Base-by-base conservation (phyloP, 2,797 vertebrate species). In the Kryptolebias ocellatus region DNA sequence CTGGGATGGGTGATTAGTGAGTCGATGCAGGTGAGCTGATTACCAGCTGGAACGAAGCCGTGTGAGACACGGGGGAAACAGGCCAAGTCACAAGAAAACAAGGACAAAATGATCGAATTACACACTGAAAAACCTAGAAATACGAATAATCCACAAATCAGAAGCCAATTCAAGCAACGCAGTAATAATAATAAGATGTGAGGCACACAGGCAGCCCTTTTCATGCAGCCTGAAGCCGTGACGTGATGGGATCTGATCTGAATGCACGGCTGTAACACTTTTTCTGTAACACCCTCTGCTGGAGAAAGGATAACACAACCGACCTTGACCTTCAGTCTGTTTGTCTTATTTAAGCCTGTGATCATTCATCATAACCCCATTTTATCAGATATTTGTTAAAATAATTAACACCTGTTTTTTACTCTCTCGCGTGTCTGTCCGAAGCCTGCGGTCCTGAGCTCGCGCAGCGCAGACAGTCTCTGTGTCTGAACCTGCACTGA, bases 271-370 rank as follows among this genome's bases (percentile, higher is more conserved):
- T 56, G 47, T 17, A 45, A 55, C 11, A 28, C n/a, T 5, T 34
- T 39, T 18, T 37, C 64, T 83, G 60, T 49, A 51, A 14, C 79
- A 4, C 79, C 84, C 79, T 83, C 90, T 92, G 83, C 83, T 92
- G 89, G 89, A 76, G 53, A 12, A 57, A 78, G 53, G 0, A 8
- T 2, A 34, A 6, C 34, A 80, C 1, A 39, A 52, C 76, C 8
- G 34, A 52, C 50, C 2, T 18, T 46, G 44, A 62, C 63, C 60
- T 24, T 45, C 27, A 53, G 0, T 49, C 39, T 42, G 56, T 29
- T 53, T 6, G 11, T 53, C 34, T 67, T 18, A 10, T 47, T 47
- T 9, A 15, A n/a, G 10, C 11, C 14, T n/a, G 11, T 39, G 46
- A 34, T 28, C 14, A 12, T 16, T 59, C 9, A 31, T 9, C 37